Evolutionary conservation across 2,113 vertebrate species (phyloP), one percentile per base, ranked within the genome.

Genomic region (Callospermophilus lateralis): DNA sequence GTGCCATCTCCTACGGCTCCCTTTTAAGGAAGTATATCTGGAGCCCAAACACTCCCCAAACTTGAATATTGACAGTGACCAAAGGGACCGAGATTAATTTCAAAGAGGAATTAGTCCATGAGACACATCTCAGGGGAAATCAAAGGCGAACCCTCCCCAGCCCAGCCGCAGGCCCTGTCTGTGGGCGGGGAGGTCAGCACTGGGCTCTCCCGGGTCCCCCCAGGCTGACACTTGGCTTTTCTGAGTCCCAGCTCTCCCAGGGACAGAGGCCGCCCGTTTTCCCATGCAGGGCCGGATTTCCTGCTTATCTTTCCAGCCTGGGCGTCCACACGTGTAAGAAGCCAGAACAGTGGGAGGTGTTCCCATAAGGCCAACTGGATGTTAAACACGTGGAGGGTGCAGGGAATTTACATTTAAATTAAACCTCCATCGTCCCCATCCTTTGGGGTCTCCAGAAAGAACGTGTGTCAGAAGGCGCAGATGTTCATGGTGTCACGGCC

Each of bases 261-360:
- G 48, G 63, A 19, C 61, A 20, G 90, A 83, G 73, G 22, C 4
- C 88, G 63, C 34, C 58, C 13, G 0, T 80, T 68, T 93, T 92
- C 94, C 93, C 94, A 92, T 11, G 84, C 37, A 0, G 2, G 55
- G 1, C 92, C 76, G 39, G 76, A 84, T 88, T 97, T 97, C 96
- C 94, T 97, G 96, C 97, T 97, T 96, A 96, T 97, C 89, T 95
- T 97, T 93, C 89, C 91, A 87, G 94, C 61, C 63, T 6, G 0
- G 26, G 58, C 28, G 77, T 94, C 90, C 58, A 30, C 63, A 72
- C 26, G n/a, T 53, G 68, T 32, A 61, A 78, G 77, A 95, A 37
- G 68, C 92, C 94, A 63, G 63, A 39, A 96, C 55, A 76, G 96
- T 72, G 55, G 79, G 53, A 12, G 45, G 53, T 81, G 58, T 91